Conservation (phyloP, 2,888 invertebrate genomes). For the Drosophila suboccidentalis region DNA sequence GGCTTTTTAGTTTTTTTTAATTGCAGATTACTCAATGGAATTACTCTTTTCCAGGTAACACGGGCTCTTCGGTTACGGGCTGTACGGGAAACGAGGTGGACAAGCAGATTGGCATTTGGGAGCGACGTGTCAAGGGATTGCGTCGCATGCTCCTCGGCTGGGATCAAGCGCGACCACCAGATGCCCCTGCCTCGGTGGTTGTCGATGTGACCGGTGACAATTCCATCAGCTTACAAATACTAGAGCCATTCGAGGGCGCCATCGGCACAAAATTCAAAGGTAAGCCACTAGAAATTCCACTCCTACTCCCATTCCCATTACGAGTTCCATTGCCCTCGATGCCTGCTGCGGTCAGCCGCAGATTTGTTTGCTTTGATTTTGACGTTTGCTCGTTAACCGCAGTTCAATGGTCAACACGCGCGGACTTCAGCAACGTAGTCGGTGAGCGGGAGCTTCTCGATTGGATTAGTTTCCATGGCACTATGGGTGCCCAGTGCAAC, state of each 20-base stretch:
- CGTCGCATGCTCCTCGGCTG: conserved; percentile 93
- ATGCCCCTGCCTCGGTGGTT: conserved; percentile 92
- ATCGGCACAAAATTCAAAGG: conserved; percentile 97
- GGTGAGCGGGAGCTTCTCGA: conserved; percentile 92
- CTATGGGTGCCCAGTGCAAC: conserved; percentile 86
- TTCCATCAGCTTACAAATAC: conserved; percentile 88
- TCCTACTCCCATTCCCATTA: not conserved
- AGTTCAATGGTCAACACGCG: conserved; percentile 97
- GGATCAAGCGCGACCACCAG: conserved; percentile 94
- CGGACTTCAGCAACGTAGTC: conserved; percentile 93
- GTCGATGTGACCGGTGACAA: conserved; percentile 89
- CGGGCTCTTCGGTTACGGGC: conserved; percentile 87
- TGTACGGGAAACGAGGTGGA: conserved; percentile 92
- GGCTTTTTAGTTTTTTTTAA: not conserved
- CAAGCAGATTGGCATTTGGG: conserved; percentile 95
- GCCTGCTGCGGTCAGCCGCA: conserved; percentile 31
- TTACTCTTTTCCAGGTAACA: conserved; percentile 78
- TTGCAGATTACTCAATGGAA: not conserved
- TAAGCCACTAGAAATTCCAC: conserved; percentile 82
- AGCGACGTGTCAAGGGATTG: conserved; percentile 88
- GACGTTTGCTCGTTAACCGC: conserved; percentile 51
- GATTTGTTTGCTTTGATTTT: conserved; percentile 30
- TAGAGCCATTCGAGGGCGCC: conserved; percentile 92
- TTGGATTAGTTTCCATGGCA: conserved; percentile 85
- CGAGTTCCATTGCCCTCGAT: not conserved